Conservation (phyloP, 1,140 invertebrate species). For the Acromyrmex heyeri region DNA sequence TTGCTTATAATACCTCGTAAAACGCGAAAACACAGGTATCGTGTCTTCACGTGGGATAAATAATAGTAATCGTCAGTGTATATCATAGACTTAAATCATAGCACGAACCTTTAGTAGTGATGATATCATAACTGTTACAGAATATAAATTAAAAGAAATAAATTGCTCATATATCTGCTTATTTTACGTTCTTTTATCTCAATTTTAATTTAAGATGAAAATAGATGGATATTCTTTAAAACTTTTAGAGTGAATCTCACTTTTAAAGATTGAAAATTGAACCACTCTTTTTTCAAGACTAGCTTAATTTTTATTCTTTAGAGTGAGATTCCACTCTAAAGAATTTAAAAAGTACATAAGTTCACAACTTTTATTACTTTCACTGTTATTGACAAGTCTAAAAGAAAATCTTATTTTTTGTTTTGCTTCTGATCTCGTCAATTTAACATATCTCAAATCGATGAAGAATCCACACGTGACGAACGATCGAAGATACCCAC, state of each 20-base stretch:
- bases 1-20: constrained; percentile 39
- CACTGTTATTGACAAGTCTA: background rate
- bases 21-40: constrained; percentile 27
- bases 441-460: constrained; percentile 35
- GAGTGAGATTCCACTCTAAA: too few relatives aligned
- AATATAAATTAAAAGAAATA: background rate
- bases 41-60: constrained; percentile 6
- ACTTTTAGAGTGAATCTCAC: too few relatives aligned
- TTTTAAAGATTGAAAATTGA: too few relatives aligned
- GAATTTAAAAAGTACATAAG: background rate
- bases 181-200: background rate
- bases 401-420: background rate
- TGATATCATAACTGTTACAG: background rate
- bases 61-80: background rate
- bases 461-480: constrained; percentile 53
- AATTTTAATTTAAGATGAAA: background rate
- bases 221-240: background rate
- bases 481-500: constrained; percentile 69
- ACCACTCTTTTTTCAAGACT: too few relatives aligned
- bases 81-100: background rate
- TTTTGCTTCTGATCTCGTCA: constrained; percentile 47
- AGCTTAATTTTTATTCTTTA: too few relatives aligned
- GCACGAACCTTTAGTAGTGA: background rate
- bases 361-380: constrained; percentile 1
- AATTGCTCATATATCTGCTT: background rate